A percentile compares a stretch with the other conserved stretches of the same genome.
phyloP scores from a whole-genome alignment of 2,888 invertebrate species.

The Tetrapedia diversipes region DNA sequence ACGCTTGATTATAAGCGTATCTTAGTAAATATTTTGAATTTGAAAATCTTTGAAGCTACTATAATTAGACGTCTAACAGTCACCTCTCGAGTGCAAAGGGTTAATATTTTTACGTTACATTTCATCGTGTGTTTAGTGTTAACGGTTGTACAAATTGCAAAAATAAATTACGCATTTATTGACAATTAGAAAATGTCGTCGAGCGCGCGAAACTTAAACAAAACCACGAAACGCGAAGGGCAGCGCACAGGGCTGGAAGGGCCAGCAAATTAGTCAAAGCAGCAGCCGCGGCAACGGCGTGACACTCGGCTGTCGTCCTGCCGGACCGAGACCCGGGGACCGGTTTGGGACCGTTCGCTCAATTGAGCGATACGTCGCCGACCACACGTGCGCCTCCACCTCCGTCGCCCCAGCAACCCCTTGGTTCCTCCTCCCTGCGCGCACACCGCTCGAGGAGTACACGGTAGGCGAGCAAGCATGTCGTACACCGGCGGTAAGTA shows the following conservation, averaged over 20 bases:
- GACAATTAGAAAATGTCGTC: too few species aligned
- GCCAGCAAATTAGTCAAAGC: conserved; percentile 69
- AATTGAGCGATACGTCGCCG: conserved; percentile 79
- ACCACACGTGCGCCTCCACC: conserved; percentile 75
- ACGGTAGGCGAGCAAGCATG: conserved; percentile 70
- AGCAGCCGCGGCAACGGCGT: conserved; percentile 64
- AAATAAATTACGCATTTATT: too few species aligned
- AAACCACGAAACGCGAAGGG: too few species aligned
- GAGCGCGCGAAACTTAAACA: too few species aligned
- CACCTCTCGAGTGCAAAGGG: too few species aligned
- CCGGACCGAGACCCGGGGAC: conserved; percentile 62
- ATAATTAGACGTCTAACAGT: too few species aligned
- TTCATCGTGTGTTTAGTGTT: too few species aligned
- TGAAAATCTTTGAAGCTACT: too few species aligned
- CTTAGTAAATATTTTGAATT: too few species aligned
- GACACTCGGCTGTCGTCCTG: conserved; percentile 68
- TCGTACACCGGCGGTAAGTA: conserved; percentile 68
- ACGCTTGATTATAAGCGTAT: too few species aligned
- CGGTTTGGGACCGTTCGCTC: conserved; percentile 72
- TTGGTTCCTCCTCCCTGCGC: conserved; percentile 46
- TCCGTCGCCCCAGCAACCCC: conserved; percentile 59
- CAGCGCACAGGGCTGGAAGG: conserved; percentile 31
- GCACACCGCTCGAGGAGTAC: conserved; percentile 40
- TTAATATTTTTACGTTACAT: too few species aligned
- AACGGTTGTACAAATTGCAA: too few species aligned